Conservation (phyloP, 92 coral and sea anemone genomes). For the Scolanthus callimorphus region DNA sequence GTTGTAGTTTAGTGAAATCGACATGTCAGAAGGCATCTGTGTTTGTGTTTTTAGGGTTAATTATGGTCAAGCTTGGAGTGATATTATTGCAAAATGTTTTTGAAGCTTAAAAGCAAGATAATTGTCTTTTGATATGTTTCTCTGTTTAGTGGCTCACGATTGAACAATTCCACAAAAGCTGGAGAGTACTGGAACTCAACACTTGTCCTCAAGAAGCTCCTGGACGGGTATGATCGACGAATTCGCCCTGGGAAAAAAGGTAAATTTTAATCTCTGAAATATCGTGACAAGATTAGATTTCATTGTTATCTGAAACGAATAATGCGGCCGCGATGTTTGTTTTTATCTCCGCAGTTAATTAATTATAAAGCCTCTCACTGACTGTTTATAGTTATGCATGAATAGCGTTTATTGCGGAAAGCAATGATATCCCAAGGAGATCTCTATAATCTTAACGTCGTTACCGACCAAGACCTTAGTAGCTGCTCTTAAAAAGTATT, state of each 20-base stretch:
- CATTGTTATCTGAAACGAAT: no score
- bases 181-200: conserved; percentile 52
- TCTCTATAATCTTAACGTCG: no score
- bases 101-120: no score
- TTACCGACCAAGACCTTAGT: no score
- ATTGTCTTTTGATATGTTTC: no score
- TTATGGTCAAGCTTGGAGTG: neutral
- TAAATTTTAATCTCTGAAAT: no score
- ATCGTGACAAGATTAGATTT: no score
- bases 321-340: neutral
- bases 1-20: neutral
- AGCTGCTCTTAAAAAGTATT: no score
- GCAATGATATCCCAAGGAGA: neutral
- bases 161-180: neutral
- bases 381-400: neutral
- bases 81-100: neutral
- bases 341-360: neutral
- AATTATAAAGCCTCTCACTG: neutral
- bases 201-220: conserved; percentile 47
- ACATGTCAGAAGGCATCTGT: neutral
- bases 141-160: conserved; percentile 1
- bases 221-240: conserved; percentile 72
- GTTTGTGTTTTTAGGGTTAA: neutral
- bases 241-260: conserved; percentile 77
- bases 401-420: conserved; percentile 1